These are phyloP conservation scores for Epirrhoe tristata DNA, from an alignment of 2,888 invertebrate species.

Conservation along the genomic window DNA sequence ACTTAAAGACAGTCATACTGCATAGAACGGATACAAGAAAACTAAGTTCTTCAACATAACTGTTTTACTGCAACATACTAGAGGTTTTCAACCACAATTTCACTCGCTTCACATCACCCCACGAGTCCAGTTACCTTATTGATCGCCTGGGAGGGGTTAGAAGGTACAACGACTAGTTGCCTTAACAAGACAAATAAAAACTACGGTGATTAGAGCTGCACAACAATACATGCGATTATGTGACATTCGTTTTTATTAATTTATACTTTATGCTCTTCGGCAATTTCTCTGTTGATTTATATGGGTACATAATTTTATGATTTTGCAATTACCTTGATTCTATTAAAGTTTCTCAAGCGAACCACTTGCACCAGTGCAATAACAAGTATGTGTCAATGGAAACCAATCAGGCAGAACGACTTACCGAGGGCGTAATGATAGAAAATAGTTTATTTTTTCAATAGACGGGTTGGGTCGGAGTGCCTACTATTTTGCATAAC, in stretches of 20 bases:
- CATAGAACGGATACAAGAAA: too few relatives aligned
- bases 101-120: slow-evolving; percentile 11
- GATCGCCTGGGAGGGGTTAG: slow-evolving; percentile 22
- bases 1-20: neutral
- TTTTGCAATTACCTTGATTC: slow-evolving; percentile 30
- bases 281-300: slow-evolving; percentile 1
- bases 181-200: slow-evolving; percentile 11
- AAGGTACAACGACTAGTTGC: slow-evolving; percentile 35
- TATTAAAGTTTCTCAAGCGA: slow-evolving; percentile 41
- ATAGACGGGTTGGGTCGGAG: slow-evolving; percentile 14
- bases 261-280: neutral
- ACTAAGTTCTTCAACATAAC: too few relatives aligned
- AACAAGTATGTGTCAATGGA: slow-evolving; percentile 54
- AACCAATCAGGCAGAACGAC: slow-evolving; percentile 51
- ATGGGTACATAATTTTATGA: slow-evolving; percentile 15
- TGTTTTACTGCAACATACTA: neutral
- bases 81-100: neutral
- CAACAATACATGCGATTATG: neutral
- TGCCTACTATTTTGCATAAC: slow-evolving; percentile 26
- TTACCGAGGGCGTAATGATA: slow-evolving; percentile 43
- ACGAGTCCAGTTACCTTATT: slow-evolving; percentile 24
- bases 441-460: slow-evolving; percentile 40
- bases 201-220: slow-evolving; percentile 3
- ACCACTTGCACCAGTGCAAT: slow-evolving; percentile 44
- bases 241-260: neutral